Evolutionary conservation across 2,797 vertebrate genomes (phyloP), one percentile per base, ranked within the genome.

Genomic region (Babyrousa celebensis): DNA sequence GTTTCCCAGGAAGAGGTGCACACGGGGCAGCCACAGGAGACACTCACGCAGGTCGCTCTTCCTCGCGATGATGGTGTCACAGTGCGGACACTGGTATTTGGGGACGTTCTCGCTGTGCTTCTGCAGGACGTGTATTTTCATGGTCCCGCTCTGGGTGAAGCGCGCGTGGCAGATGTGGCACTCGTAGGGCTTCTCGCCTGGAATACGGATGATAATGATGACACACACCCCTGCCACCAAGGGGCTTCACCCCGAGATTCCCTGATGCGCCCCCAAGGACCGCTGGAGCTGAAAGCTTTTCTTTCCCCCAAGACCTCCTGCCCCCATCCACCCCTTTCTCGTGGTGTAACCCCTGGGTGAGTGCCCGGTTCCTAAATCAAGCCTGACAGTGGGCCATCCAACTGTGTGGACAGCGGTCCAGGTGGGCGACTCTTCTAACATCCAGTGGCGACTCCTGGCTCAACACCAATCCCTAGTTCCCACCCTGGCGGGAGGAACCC

Each of bases 41-140:
- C 29, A 98, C 98, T 98, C 97, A 99, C 98, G 80, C 92, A 99
- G 94, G 92, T 99, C 98, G 9, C 97, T 98, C 96, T 98, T 99
- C 93, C 88, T 23, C 1, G 98, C 92, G 2, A 98, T 97, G 75
- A 88, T 0, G 1, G 97, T 27, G 62, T 62, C 72, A 2, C 98
- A 98, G 0, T 96, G 98, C 0, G 98, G 98, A 72, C 98, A 98
- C 63, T 97, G 85, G 63, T 98, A 32, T 72, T 98, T 99, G 77
- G 98, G 97, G 60, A 95, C 96, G 3, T 98, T 98, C 89, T 98
- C 93, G 6, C 91, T 88, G 11, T 98, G 98, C 27, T 98, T 98
- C 96, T 98, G 97, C 20, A 97, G 82, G 2, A 98, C 1, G 11
- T 98, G 98, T 7, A 79, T 96, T 75, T 99, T 99, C 98, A 98